phyloP scores from a whole-genome alignment of 2,888 invertebrate species.

The Drosophila lacicola region DNA sequence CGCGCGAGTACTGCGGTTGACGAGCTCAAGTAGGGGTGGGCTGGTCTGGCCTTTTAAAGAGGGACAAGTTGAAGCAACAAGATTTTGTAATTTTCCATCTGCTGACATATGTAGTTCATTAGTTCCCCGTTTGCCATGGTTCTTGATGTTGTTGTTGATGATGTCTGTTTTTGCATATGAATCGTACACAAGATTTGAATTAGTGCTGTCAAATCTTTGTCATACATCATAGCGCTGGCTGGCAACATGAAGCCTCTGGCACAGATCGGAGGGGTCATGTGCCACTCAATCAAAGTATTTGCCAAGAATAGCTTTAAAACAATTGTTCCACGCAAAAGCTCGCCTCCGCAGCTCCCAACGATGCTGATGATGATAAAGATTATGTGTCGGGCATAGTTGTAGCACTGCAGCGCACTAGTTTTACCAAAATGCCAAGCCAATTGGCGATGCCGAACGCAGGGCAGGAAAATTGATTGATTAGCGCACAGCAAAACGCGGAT shows the following conservation, averaged over 20 bases:
- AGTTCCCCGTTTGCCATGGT: constrained; percentile 31
- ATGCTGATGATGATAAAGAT: constrained; percentile 11
- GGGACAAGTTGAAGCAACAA: constrained; percentile 43
- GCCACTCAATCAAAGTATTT: constrained; percentile 70
- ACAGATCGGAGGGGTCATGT: constrained; percentile 23
- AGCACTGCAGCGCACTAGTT: constrained; percentile 25
- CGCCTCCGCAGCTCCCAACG: constrained; percentile 1
- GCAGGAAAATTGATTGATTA: constrained; percentile 71
- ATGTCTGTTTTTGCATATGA: constrained; percentile 53
- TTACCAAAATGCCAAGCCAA: constrained; percentile 54
- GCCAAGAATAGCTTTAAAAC: constrained; percentile 61
- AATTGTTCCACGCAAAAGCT: constrained; percentile 45
- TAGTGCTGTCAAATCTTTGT: constrained; percentile 79
- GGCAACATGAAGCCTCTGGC: constrained; percentile 8
- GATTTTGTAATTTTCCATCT: constrained; percentile 73
- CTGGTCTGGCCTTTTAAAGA: constrained; percentile 40
- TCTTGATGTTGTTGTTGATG: background rate
- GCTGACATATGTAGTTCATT: constrained; percentile 79
- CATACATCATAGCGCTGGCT: constrained; percentile 58
- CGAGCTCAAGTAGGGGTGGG: constrained; percentile 51
- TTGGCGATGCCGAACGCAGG: constrained; percentile 45
- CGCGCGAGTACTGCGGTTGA: constrained; percentile 39
- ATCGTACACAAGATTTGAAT: constrained; percentile 76
- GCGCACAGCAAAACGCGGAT: constrained; percentile 25
- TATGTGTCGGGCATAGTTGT: constrained; percentile 34